A percentile compares a stretch with the other conserved stretches of the same genome.
Conservation (phyloP, 1,140 invertebrate species). For the Streblospio benedicti region DNA sequence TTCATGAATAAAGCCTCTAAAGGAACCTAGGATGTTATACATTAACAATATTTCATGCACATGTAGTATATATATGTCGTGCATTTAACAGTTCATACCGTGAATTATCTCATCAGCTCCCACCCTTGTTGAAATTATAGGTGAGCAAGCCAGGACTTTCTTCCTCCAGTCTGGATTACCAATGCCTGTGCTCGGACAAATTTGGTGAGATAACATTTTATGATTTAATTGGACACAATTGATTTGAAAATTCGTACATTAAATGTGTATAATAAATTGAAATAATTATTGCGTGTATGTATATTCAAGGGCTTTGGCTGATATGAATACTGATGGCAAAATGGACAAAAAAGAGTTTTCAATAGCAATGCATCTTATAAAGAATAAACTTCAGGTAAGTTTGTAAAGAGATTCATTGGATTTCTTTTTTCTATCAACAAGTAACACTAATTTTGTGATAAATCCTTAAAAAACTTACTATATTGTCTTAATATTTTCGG, state of each 20-base stretch:
- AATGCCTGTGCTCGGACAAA: constrained; percentile 76
- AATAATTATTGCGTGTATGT: constrained; percentile 9
- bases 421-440: too few species aligned
- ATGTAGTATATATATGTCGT: too few species aligned
- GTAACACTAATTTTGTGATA: too few species aligned
- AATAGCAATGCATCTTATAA: constrained; percentile 94
- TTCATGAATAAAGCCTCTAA: too few species aligned
- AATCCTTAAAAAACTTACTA: too few species aligned
- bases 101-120: too few species aligned
- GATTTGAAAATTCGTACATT: neutral
- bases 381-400: constrained; percentile 72
- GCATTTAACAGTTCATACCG: too few species aligned
- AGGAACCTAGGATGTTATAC: too few species aligned
- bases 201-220: constrained; percentile 63
- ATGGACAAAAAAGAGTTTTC: constrained; percentile 95
- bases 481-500: too few species aligned
- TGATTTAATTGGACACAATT: constrained; percentile 5
- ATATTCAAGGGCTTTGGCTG: constrained; percentile 70
- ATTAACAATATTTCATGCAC: too few species aligned
- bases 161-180: constrained; percentile 86
- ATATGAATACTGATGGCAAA: constrained; percentile 92
- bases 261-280: neutral
- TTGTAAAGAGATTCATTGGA: too few species aligned
- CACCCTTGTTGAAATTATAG: too few species aligned
- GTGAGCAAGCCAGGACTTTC: constrained; percentile 88